Evolutionary conservation across 2,888 invertebrate genomes (phyloP).

Genomic region (Platerodrilus igneus): DNA sequence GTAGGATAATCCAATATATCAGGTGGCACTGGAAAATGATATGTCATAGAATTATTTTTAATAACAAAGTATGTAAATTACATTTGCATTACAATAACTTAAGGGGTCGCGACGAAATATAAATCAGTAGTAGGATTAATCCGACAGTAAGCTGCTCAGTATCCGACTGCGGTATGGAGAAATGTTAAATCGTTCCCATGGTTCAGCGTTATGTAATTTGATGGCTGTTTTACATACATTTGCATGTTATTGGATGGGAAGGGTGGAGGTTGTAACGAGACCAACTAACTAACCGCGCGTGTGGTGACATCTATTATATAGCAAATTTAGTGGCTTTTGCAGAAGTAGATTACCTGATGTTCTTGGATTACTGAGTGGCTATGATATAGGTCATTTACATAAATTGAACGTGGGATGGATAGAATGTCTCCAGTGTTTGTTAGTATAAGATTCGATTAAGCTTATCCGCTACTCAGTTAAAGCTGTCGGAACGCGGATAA

Average conservation of each 20-base stretch:
- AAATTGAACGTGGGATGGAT: no score
- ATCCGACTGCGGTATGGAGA: slow-evolving; percentile 29
- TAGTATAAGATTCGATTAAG: no score
- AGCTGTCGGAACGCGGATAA: no score
- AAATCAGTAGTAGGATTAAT: slow-evolving; percentile 35
- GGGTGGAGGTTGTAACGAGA: slow-evolving; percentile 30
- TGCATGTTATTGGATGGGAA: slow-evolving; percentile 44
- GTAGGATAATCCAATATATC: slow-evolving; percentile 78
- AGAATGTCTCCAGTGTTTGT: no score
- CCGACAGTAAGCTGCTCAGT: slow-evolving; percentile 28
- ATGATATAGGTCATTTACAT: slow-evolving; percentile 21
- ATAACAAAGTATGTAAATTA: slow-evolving; percentile 17
- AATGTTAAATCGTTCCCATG: slow-evolving; percentile 34
- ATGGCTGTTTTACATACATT: slow-evolving; percentile 46
- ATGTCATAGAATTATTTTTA: slow-evolving; percentile 19
- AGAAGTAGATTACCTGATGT: slow-evolving; percentile 36
- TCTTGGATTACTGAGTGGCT: slow-evolving; percentile 22
- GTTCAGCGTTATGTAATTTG: slow-evolving; percentile 45
- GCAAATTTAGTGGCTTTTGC: slow-evolving; percentile 35
- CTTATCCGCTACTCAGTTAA: no score
- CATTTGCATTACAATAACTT: slow-evolving; percentile 23
- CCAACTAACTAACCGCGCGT: slow-evolving; percentile 32
- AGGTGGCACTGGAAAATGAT: slow-evolving; percentile 60
- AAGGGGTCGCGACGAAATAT: slow-evolving; percentile 27
- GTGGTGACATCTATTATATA: slow-evolving; percentile 35